A percentile compares a stretch with the other conserved stretches of the same genome.
phyloP scores from a whole-genome alignment of 2,888 invertebrate species.

The Monopis laevigella region DNA sequence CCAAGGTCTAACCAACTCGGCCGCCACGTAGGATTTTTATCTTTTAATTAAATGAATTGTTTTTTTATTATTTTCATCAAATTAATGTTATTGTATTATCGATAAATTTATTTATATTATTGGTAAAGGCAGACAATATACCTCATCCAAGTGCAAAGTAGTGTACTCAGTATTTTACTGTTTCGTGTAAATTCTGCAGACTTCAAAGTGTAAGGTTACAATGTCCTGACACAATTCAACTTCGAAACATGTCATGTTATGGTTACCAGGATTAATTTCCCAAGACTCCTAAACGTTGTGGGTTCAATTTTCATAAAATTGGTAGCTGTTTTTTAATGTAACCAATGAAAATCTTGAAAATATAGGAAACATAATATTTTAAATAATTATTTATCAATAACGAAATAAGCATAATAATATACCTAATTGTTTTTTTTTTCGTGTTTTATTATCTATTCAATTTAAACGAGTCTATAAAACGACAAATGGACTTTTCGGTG shows the following conservation, averaged over 20 bases:
- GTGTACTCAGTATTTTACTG: not conserved
- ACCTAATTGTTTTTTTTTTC: not conserved
- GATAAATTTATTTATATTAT: no score
- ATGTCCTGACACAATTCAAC: slow-evolving; percentile 6
- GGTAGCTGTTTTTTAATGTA: no score
- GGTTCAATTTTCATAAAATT: not conserved
- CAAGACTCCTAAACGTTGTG: not conserved
- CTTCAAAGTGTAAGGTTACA: slow-evolving; percentile 2
- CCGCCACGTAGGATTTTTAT: no score
- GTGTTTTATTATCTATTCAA: not conserved
- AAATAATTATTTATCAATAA: no score
- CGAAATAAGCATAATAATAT: no score
- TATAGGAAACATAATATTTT: no score
- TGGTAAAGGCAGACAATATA: no score
- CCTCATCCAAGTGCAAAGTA: not conserved
- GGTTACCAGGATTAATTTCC: not conserved
- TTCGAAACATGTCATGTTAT: slow-evolving; percentile 3
- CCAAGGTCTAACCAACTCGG: no score
- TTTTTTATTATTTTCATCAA: no score
- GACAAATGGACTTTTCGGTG: not conserved
- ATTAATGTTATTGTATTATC: no score
- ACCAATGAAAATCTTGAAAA: no score
- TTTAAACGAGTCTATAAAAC: not conserved
- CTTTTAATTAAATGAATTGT: no score
- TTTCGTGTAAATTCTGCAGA: not conserved